Base-by-base conservation (phyloP, 2,113 vertebrate species). In the Cephalophus harveyi region DNA sequence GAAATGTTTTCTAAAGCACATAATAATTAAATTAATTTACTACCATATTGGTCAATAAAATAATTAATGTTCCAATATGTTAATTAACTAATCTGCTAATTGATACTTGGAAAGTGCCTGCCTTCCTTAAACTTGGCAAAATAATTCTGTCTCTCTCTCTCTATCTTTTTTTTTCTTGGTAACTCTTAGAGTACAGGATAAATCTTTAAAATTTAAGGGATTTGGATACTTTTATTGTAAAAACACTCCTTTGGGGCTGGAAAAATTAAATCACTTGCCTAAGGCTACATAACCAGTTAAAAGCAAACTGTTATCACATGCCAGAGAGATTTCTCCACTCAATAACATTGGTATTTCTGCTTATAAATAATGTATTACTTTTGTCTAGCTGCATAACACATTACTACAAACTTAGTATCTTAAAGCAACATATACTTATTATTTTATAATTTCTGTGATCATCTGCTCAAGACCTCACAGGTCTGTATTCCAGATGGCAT, bases 201-300 rank as follows among this genome's bases (percentile, higher is more conserved):
- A 96, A 93, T 17, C 67, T 95, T 91, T 55, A 48, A 54, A 86
- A 59, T 71, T 91, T 89, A 54, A 93, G 19, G 36, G 15, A 67
- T 81, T 76, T 85, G 33, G 46, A 28, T 74, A 85, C 25, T 30
- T 71, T 87, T 74, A 87, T 36, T 43, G 10, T 94, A 87, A 90
- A 90, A 94, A 55, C n/a, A 84, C 6, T 16, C 27, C 21, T 59
- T 94, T 23, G 54, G 30, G 25, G 2, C 21, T 7, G 19, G 60
- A 91, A 21, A 89, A 92, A 30, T 94, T 85, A 78, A 97, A 89
- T 89, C 5, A 2, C 33, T 92, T 96, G 84, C 60, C 43, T 94
- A 71, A 89, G 36, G 62, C 84, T 50, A 78, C 8, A 79, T 95
- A 78, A 33, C 11, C 27, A 40, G 27, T 93, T 62, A 78, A 78